Percentiles rank a stretch among this genome's conserved stretches.
Conservation (phyloP, 64 coral and sea anemone genomes). For the Trachythela sp. region DNA sequence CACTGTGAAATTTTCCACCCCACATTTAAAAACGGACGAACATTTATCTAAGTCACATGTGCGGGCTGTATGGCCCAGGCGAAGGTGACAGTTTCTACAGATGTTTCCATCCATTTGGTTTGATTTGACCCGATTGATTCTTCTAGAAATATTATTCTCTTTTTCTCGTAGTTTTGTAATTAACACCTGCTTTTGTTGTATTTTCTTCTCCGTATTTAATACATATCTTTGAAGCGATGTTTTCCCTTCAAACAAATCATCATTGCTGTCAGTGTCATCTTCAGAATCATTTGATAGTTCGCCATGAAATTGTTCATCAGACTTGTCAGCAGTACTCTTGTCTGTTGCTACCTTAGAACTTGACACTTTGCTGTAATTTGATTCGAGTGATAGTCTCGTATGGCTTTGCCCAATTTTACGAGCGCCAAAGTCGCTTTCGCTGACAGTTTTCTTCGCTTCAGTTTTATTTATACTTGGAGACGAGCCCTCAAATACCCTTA, state of each 20-base stretch:
- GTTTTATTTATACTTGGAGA: slow-evolving; percentile 3
- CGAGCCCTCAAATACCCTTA: slow-evolving; percentile 1
- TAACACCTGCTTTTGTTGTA: slow-evolving; percentile 15
- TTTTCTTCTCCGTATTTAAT: slow-evolving; percentile 42
- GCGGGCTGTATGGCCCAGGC: slow-evolving; percentile 28
- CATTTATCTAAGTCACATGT: slow-evolving; percentile 39
- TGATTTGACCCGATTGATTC: slow-evolving; percentile 32
- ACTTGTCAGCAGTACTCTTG: background rate
- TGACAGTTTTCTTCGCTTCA: background rate
- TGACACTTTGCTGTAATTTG: background rate
- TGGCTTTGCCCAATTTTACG: slow-evolving; percentile 4
- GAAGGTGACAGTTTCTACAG: slow-evolving; percentile 43
- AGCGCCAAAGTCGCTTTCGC: background rate
- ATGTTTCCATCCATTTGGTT: slow-evolving; percentile 35
- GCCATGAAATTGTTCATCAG: slow-evolving; percentile 11
- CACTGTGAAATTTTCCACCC: slow-evolving; percentile 30
- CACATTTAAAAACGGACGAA: slow-evolving; percentile 37
- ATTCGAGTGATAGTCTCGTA: slow-evolving; percentile 18
- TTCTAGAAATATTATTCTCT: slow-evolving; percentile 11
- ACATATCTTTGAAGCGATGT: slow-evolving; percentile 39
- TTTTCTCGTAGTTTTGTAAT: slow-evolving; percentile 36
- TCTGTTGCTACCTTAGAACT: background rate
- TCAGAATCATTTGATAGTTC: slow-evolving; percentile 14
- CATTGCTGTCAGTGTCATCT: slow-evolving; percentile 1
- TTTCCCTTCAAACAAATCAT: slow-evolving; percentile 24